Conservation (phyloP, 1,140 invertebrate species). For the Tetragnatha versicolor region DNA sequence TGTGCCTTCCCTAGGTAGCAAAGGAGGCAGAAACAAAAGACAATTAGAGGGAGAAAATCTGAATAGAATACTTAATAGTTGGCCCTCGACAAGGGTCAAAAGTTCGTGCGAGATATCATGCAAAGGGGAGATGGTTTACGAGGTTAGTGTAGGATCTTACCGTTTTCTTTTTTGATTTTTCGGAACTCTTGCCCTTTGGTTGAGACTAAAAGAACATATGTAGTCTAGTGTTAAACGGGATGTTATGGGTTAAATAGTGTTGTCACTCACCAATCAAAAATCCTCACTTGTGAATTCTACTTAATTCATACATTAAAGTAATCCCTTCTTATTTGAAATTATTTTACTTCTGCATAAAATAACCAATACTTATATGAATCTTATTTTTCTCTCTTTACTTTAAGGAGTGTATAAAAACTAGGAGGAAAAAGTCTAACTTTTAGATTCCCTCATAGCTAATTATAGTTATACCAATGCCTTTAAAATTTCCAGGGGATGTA, state of each 20-base stretch:
- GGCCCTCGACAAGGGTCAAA: not conserved
- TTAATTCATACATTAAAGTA: not conserved
- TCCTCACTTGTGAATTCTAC: not conserved
- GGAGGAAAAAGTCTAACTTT: no score
- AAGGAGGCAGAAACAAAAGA: conserved; percentile 47
- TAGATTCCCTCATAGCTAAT: no score
- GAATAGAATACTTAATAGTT: conserved; percentile 7
- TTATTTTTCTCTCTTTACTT: no score
- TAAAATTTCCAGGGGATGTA: no score
- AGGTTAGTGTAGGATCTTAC: conserved; percentile 33
- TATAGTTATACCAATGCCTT: no score
- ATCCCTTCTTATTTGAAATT: not conserved
- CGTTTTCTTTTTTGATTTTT: conserved; percentile 51
- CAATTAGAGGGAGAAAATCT: conserved; percentile 32
- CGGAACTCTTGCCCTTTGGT: conserved; percentile 47
- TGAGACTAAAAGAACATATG: conserved; percentile 43
- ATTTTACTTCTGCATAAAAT: no score
- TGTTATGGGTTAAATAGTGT: not conserved
- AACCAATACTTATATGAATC: no score
- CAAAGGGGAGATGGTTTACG: not conserved
- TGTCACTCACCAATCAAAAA: not conserved
- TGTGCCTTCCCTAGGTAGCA: conserved; percentile 53
- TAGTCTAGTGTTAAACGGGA: not conserved
- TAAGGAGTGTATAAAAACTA: no score
- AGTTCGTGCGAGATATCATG: conserved; percentile 32